Conservation (phyloP, 1,140 invertebrate species). For the Bombus pyrosoma region DNA sequence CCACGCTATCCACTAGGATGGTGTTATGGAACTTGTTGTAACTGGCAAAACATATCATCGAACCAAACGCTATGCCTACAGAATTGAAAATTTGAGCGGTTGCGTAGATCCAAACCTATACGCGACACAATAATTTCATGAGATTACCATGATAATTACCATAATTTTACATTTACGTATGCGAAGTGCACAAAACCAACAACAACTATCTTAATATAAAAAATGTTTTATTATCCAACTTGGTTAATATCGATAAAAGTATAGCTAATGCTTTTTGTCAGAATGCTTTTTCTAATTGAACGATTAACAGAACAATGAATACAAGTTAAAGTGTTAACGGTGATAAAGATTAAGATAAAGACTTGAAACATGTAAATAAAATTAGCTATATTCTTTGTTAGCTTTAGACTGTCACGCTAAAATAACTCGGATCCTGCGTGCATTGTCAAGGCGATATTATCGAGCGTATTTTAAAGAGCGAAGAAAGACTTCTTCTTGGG, state of each 20-base stretch:
- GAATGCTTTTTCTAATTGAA: background rate
- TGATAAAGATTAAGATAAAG: no score
- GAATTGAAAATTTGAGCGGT: slow-evolving; percentile 97
- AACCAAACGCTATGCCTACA: slow-evolving; percentile 94
- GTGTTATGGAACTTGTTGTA: slow-evolving; percentile 97
- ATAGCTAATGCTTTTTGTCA: background rate
- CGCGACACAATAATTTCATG: background rate
- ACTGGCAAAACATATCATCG: slow-evolving; percentile 97
- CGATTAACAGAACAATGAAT: background rate
- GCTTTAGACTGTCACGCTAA: no score
- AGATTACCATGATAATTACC: no score
- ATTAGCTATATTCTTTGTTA: no score
- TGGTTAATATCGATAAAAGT: background rate
- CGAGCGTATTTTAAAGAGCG: background rate
- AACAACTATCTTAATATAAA: no score
- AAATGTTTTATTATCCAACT: background rate
- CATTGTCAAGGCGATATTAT: background rate
- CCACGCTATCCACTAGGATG: slow-evolving; percentile 92
- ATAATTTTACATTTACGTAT: background rate
- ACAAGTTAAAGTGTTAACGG: background rate
- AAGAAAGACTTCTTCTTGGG: background rate
- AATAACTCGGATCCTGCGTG: background rate
- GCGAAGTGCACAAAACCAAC: background rate
- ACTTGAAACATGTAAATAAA: background rate
- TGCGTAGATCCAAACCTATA: slow-evolving; percentile 94